Evolutionary conservation across 2,888 invertebrate species (phyloP).

Genomic region (Hyppa rectilinea): DNA sequence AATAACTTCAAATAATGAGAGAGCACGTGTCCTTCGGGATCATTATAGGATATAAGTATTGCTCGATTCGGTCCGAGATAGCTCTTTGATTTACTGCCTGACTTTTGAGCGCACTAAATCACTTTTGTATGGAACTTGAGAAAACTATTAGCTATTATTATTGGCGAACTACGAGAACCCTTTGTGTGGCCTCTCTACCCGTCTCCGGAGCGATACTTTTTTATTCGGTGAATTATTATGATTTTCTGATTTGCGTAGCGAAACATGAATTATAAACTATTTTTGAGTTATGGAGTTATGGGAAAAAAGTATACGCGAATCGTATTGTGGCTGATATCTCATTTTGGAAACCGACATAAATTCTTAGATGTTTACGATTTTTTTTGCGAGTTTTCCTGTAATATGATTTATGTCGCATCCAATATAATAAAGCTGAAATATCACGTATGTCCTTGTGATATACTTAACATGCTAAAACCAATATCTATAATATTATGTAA

Average conservation of each 20-base stretch:
- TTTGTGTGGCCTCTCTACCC: slow-evolving; percentile 80
- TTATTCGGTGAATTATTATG: slow-evolving; percentile 77
- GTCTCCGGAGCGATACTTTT: slow-evolving; percentile 76
- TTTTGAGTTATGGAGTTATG: slow-evolving; percentile 75
- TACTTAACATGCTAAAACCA: neutral
- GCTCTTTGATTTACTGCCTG: slow-evolving; percentile 87
- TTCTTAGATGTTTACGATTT: slow-evolving; percentile 44
- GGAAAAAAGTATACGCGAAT: slow-evolving; percentile 62
- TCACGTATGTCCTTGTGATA: slow-evolving; percentile 26
- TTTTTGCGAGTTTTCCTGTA: slow-evolving; percentile 40
- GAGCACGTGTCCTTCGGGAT: slow-evolving; percentile 84
- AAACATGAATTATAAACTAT: slow-evolving; percentile 78
- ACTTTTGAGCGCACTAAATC: slow-evolving; percentile 89
- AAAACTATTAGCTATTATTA: slow-evolving; percentile 90
- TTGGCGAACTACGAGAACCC: slow-evolving; percentile 83
- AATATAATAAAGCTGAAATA: slow-evolving; percentile 34
- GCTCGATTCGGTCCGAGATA: slow-evolving; percentile 81
- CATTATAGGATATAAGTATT: slow-evolving; percentile 80
- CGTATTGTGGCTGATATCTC: slow-evolving; percentile 70
- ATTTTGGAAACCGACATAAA: slow-evolving; percentile 66
- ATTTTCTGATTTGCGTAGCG: slow-evolving; percentile 83
- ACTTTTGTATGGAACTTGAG: slow-evolving; percentile 88
- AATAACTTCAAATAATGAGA: slow-evolving; percentile 87
- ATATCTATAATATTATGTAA: neutral
- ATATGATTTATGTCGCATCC: slow-evolving; percentile 52